Conservation (phyloP, 2,888 invertebrate species). For the Melinaea marsaeus region DNA sequence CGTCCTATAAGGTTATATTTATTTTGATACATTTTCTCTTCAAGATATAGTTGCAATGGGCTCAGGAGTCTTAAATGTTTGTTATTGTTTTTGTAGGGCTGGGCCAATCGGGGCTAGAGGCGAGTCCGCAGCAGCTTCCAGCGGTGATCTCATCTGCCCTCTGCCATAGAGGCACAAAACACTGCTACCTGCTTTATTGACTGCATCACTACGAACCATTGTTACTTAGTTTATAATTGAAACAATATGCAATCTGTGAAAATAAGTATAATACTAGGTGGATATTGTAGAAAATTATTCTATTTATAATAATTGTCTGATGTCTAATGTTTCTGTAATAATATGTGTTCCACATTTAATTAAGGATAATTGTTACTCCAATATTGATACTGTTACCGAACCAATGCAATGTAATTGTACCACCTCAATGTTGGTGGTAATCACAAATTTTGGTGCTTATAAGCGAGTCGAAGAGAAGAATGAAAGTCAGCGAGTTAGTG, state of each 20-base stretch:
- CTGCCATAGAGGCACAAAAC: conserved; percentile 73
- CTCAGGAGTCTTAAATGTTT: conserved; percentile 8
- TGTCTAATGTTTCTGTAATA: conserved; percentile 79
- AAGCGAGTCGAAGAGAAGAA: conserved; percentile 74
- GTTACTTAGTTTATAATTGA: conserved; percentile 79
- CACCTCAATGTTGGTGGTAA: conserved; percentile 80
- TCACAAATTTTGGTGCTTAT: conserved; percentile 79
- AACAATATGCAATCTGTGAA: conserved; percentile 85
- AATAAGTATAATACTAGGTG: conserved; percentile 77
- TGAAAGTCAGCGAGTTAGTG: conserved; percentile 77
- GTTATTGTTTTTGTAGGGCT: conserved; percentile 69
- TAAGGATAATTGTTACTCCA: conserved; percentile 78
- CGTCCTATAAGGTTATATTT: conserved; percentile 73
- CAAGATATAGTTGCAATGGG: conserved; percentile 19
- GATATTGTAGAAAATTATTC: conserved; percentile 79
- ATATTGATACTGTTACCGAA: conserved; percentile 79
- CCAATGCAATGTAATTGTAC: conserved; percentile 79
- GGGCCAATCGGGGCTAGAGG: conserved; percentile 83
- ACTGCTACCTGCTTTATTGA: conserved; percentile 81
- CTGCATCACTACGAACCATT: conserved; percentile 79
- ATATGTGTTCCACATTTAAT: conserved; percentile 82
- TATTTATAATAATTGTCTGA: conserved; percentile 79
- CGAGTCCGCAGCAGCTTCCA: conserved; percentile 76
- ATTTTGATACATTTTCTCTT: conserved; percentile 26
- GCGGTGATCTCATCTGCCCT: conserved; percentile 77